Evolutionary conservation across 2,888 invertebrate genomes (phyloP).

Genomic region (Ernsta delagoae): DNA sequence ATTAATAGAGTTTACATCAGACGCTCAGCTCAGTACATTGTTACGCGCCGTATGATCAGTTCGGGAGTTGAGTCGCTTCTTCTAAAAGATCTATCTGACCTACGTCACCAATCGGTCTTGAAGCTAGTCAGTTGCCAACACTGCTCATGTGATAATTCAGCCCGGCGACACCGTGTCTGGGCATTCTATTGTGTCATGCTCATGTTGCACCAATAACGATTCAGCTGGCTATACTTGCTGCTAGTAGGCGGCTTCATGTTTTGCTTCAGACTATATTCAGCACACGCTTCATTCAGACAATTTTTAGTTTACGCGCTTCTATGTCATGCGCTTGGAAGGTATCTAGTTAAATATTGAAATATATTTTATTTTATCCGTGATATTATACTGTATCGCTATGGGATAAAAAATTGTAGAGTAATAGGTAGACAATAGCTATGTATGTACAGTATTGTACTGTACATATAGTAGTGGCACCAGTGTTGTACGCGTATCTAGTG

Average conservation of each 20-base stretch:
- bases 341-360: not conserved
- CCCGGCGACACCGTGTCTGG: constrained; percentile 76
- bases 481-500: too few relatives aligned
- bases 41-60: not conserved
- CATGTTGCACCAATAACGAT: constrained; percentile 69
- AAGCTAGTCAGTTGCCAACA: constrained; percentile 58
- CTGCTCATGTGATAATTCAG: constrained; percentile 62
- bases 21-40: too few relatives aligned
- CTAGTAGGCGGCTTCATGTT: constrained; percentile 48
- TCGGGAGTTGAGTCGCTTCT: not conserved
- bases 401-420: too few relatives aligned
- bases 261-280: constrained; percentile 32
- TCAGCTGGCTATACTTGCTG: constrained; percentile 45
- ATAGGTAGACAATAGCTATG: too few relatives aligned
- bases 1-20: constrained; percentile 8
- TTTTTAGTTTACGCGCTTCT: constrained; percentile 2
- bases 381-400: too few relatives aligned
- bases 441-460: too few relatives aligned
- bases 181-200: constrained; percentile 65
- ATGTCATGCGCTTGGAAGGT: not conserved
- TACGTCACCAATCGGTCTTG: constrained; percentile 25
- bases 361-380: too few relatives aligned
- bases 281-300: constrained; percentile 20
- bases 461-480: too few relatives aligned
- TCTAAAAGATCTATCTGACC: constrained; percentile 16